A percentile compares a stretch with the other conserved stretches of the same genome.
Evolutionary conservation across 1,140 invertebrate genomes (phyloP).

Genomic region (Hypsibius dujardini): DNA sequence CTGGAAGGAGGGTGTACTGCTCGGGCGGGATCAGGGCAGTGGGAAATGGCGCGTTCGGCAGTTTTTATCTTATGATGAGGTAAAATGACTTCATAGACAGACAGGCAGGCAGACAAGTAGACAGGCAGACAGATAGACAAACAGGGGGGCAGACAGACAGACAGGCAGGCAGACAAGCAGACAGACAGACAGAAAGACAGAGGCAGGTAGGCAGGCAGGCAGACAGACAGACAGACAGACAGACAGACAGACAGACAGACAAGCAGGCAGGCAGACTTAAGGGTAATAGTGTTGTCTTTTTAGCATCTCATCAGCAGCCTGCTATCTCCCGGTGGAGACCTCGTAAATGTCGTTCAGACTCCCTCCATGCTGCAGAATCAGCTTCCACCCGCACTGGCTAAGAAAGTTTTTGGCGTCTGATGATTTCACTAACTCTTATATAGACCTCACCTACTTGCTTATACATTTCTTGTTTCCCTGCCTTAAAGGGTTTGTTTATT

Average conservation of each 20-base stretch:
- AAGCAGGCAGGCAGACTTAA: not conserved
- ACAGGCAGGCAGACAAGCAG: not conserved
- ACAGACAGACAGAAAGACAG: not conserved
- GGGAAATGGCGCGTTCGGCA: not conserved
- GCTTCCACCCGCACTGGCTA: not conserved
- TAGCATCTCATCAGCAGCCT: not conserved
- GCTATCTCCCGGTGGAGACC: not conserved
- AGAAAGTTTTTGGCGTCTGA: constrained; percentile 10
- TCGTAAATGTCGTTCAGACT: constrained; percentile 1
- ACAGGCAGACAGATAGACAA: not conserved
- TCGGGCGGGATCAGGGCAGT: not conserved
- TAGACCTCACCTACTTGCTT: too few species aligned
- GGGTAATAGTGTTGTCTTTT: not conserved
- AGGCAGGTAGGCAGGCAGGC: not conserved
- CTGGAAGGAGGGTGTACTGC: not conserved
- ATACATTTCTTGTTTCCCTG: too few species aligned
- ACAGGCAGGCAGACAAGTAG: not conserved
- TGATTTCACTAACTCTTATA: not conserved
- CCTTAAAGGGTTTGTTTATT: too few species aligned
- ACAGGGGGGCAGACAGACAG: not conserved
- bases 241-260: not conserved
- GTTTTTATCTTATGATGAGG: not conserved
- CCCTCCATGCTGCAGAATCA: not conserved
- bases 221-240: not conserved
- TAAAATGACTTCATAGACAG: constrained; percentile 2